Evolutionary conservation across 1,140 invertebrate genomes (phyloP).

Genomic region (Drosophila kurseongensis): DNA sequence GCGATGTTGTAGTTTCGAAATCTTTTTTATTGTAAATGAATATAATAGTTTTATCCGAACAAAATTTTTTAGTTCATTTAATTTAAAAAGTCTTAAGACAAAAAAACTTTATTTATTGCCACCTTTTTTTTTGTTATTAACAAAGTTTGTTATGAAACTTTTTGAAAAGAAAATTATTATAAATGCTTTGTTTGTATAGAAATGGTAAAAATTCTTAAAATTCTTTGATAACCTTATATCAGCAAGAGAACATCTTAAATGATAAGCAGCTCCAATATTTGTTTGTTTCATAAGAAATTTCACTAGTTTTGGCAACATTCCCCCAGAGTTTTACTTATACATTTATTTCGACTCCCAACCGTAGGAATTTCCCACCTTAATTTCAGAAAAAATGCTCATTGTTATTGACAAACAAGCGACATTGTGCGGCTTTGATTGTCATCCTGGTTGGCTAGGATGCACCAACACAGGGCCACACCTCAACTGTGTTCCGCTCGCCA

Average conservation of each 20-base stretch:
- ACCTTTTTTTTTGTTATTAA: too few relatives aligned
- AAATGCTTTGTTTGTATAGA: too few relatives aligned
- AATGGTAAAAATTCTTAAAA: too few relatives aligned
- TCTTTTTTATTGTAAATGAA: too few relatives aligned
- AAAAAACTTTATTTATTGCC: too few relatives aligned
- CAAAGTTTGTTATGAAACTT: not conserved
- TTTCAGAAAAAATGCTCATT: slow-evolving; percentile 54
- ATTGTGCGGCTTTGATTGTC: slow-evolving; percentile 73
- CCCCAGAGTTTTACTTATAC: not conserved
- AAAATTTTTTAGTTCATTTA: too few relatives aligned
- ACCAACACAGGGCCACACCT: slow-evolving; percentile 35
- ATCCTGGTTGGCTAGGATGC: slow-evolving; percentile 40
- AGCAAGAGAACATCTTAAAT: too few relatives aligned
- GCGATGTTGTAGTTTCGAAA: too few relatives aligned
- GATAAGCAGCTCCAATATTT: not conserved
- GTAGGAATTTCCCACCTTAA: slow-evolving; percentile 6
- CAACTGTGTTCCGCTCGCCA: slow-evolving; percentile 34
- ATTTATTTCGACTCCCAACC: slow-evolving; percentile 4
- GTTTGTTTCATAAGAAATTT: not conserved
- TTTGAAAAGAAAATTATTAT: too few relatives aligned
- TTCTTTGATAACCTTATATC: too few relatives aligned
- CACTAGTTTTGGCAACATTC: not conserved
- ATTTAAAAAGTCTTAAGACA: too few relatives aligned
- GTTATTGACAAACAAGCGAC: slow-evolving; percentile 76
- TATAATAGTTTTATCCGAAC: too few relatives aligned